Evolutionary conservation across 1,140 invertebrate species (phyloP).

Genomic region (Manduca sexta): DNA sequence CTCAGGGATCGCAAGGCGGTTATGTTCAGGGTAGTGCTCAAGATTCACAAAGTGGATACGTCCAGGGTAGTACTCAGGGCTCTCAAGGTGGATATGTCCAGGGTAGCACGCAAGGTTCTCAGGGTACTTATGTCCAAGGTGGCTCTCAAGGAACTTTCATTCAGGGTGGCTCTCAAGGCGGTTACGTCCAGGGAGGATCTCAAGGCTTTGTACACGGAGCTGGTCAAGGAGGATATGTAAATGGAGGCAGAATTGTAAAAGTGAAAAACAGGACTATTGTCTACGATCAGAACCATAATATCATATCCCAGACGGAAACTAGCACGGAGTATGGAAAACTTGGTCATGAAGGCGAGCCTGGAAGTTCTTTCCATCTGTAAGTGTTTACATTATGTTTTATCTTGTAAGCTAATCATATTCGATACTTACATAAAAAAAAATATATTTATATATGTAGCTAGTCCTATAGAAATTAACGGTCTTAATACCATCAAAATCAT

Average conservation of each 20-base stretch:
- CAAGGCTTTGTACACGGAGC: conserved; percentile 4
- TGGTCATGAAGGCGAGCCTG: conserved; percentile 63
- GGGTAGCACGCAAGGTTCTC: background rate
- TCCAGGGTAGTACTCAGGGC: conserved; percentile 5
- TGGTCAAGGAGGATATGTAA: conserved; percentile 22
- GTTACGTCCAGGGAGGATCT: conserved; percentile 14
- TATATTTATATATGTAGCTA: too few relatives aligned
- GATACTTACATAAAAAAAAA: too few relatives aligned
- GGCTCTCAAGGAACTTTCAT: background rate
- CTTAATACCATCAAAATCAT: too few relatives aligned
- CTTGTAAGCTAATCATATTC: too few relatives aligned
- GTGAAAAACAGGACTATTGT: conserved; percentile 45
- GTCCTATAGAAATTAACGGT: too few relatives aligned
- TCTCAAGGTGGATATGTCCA: background rate
- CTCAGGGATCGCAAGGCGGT: conserved; percentile 3
- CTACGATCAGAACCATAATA: conserved; percentile 52
- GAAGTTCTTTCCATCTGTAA: conserved; percentile 65
- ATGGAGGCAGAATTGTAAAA: conserved; percentile 24
- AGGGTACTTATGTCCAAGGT: background rate
- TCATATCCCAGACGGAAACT: conserved; percentile 50
- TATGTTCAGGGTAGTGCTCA: conserved; percentile 9
- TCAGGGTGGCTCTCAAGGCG: background rate
- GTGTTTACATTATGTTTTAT: too few relatives aligned
- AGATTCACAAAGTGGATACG: conserved; percentile 19
- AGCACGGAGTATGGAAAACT: conserved; percentile 57